Evolutionary conservation across 2,888 invertebrate genomes (phyloP).

Genomic region (Plebejus melissa): DNA sequence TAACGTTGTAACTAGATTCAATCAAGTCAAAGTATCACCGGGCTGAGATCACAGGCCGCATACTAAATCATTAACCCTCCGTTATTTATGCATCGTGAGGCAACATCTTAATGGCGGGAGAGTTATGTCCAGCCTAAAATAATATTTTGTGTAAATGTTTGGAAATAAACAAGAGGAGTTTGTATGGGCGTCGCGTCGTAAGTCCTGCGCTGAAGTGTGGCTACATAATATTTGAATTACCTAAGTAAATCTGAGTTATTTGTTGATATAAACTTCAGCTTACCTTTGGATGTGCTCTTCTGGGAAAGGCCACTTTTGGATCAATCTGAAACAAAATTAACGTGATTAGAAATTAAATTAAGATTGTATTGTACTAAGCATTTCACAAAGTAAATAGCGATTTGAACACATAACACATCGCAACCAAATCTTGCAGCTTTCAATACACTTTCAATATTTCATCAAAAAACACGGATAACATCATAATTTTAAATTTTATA

Average conservation of each 20-base stretch:
- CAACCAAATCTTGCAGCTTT: background rate
- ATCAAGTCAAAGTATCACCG: conserved; percentile 62
- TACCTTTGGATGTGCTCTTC: conserved; percentile 99
- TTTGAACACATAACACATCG: too few relatives aligned
- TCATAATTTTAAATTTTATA: background rate
- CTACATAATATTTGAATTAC: conserved; percentile 57
- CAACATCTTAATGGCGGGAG: conserved; percentile 74
- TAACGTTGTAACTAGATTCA: conserved; percentile 50
- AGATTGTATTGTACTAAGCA: background rate
- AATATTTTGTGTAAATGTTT: conserved; percentile 76
- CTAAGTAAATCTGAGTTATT: conserved; percentile 58
- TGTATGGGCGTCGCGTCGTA: conserved; percentile 55
- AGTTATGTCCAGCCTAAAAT: conserved; percentile 76
- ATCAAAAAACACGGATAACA: background rate
- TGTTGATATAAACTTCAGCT: conserved; percentile 71
- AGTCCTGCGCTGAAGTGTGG: conserved; percentile 53
- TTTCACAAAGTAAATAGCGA: too few relatives aligned
- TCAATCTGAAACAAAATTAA: conserved; percentile 91
- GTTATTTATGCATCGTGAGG: conserved; percentile 75
- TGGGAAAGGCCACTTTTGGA: conserved; percentile 99
- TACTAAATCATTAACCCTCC: conserved; percentile 74
- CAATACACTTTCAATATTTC: background rate
- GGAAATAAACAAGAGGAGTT: conserved; percentile 66
- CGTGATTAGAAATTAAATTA: background rate
- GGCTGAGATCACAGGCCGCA: conserved; percentile 65